Evolutionary conservation across 1,140 invertebrate genomes (phyloP).

Genomic region (Pachyrhynchus sulphureomaculatus): DNA sequence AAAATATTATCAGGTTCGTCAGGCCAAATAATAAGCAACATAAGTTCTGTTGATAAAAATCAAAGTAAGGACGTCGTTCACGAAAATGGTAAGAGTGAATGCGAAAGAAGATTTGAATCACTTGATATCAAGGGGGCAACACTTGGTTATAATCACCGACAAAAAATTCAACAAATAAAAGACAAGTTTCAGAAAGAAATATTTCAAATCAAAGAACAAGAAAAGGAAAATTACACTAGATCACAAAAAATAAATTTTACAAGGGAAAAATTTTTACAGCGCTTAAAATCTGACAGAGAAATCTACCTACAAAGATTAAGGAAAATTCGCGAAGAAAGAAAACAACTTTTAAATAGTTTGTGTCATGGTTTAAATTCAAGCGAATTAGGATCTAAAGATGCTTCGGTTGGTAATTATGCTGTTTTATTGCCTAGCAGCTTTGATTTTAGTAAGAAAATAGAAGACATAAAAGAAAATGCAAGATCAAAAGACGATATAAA

Average conservation of each 20-base stretch:
- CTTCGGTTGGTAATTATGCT: conserved; percentile 32
- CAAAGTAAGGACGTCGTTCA: background rate
- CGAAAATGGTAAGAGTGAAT: conserved; percentile 41
- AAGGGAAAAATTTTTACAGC: conserved; percentile 35
- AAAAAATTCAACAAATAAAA: conserved; percentile 38
- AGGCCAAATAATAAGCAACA: background rate
- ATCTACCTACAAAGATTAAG: conserved; percentile 31
- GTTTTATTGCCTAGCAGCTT: conserved; percentile 21
- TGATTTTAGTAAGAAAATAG: conserved; percentile 22
- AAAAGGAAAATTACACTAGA: conserved; percentile 25
- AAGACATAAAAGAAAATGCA: conserved; percentile 26
- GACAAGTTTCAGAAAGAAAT: conserved; percentile 35
- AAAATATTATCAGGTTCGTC: background rate
- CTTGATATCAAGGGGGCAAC: conserved; percentile 33
- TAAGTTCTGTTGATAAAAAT: background rate
- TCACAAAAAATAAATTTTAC: conserved; percentile 28
- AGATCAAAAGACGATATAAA: background rate
- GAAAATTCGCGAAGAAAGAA: conserved; percentile 31
- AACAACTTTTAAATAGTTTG: conserved; percentile 20
- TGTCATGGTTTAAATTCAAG: conserved; percentile 18
- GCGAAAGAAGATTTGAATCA: conserved; percentile 38
- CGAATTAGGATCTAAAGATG: conserved; percentile 24
- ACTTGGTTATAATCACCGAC: conserved; percentile 30
- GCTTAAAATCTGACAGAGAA: conserved; percentile 33
- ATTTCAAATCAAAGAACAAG: conserved; percentile 27